phyloP scores from a whole-genome alignment of 2,888 invertebrate species.

The Metopia argyrocephala region DNA sequence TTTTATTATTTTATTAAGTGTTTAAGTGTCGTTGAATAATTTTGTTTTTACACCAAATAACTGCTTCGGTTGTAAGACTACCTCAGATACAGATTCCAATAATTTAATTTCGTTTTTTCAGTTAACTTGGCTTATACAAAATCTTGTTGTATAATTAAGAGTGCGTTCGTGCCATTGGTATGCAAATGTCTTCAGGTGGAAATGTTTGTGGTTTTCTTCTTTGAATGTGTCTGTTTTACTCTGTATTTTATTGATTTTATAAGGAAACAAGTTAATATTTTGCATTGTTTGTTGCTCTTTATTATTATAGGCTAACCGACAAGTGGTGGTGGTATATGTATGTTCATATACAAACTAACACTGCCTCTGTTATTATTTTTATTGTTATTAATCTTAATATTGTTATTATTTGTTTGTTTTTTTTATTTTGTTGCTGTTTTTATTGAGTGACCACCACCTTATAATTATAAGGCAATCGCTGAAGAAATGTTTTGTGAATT shows the following conservation, averaged over 20 bases:
- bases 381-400: conserved; percentile 2
- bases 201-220: conserved; percentile 20
- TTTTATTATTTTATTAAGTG: conserved; percentile 55
- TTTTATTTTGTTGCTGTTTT: conserved; percentile 18
- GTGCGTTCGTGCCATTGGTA: not conserved
- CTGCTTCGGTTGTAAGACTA: not conserved
- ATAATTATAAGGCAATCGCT: conserved; percentile 58
- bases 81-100: conserved; percentile 14
- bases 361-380: conserved; percentile 13
- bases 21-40: conserved; percentile 54
- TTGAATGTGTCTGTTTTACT: not conserved
- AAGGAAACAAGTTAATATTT: conserved; percentile 54
- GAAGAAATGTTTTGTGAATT: not conserved
- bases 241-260: conserved; percentile 15
- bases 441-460: conserved; percentile 60
- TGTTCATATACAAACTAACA: not conserved
- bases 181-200: conserved; percentile 51
- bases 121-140: not conserved
- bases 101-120: conserved; percentile 1
- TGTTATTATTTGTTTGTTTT: conserved; percentile 32
- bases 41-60: conserved; percentile 3
- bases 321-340: conserved; percentile 26
- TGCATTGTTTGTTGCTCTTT: not conserved
- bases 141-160: too few species aligned
- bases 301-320: conserved; percentile 50